Base-by-base conservation (phyloP, 2,113 vertebrate genomes). In the Urocitellus parryii region DNA sequence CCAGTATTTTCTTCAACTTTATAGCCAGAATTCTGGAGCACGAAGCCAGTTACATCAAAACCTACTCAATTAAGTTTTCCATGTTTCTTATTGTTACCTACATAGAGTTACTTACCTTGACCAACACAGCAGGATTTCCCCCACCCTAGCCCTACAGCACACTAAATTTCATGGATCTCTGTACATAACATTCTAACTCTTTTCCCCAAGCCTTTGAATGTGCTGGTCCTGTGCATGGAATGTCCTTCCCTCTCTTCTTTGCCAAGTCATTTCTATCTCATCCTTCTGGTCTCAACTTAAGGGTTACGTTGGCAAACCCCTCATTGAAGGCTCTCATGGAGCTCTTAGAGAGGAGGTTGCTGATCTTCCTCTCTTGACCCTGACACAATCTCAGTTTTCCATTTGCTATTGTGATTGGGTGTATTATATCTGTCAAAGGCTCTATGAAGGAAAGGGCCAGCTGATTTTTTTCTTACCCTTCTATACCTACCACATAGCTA, bases 71-170 rank as follows among this genome's bases (percentile, higher is more conserved):
- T 17, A 25, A 80, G 6, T 4, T 88, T 34, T 51, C 48, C 13
- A 16, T 51, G 63, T 37, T 77, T 76, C 67, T 17, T n/a, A 51
- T 14, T 39, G 18, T 27, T 74, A 13, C 73, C 42, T 48, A 8
- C 25, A 7, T 7, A 34, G 61, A 95, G 5, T 1, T 27, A 17
- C 24, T 84, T 18, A 25, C 25, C 10, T 8, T 42, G n/a, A 42
- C 34, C 16, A 8, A 22, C 0, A 24, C 5, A 17, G 2, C 18
- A 5, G 2, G 1, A 56, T 14, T 53, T n/a, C 37, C 48, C 18
- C 10, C 0, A 4, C 5, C 20, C 56, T 37, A 48, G n/a, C 12
- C 45, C 13, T 22, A 37, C 1, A 17, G 34, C 14, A 17, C 18
- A 0, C 5, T 67, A 24, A 10, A 34, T 12, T 58, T 82, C 45